Evolutionary conservation across 2,888 invertebrate species (phyloP), one percentile per base, ranked within the genome.

Genomic region (Hanleya hanleyi): DNA sequence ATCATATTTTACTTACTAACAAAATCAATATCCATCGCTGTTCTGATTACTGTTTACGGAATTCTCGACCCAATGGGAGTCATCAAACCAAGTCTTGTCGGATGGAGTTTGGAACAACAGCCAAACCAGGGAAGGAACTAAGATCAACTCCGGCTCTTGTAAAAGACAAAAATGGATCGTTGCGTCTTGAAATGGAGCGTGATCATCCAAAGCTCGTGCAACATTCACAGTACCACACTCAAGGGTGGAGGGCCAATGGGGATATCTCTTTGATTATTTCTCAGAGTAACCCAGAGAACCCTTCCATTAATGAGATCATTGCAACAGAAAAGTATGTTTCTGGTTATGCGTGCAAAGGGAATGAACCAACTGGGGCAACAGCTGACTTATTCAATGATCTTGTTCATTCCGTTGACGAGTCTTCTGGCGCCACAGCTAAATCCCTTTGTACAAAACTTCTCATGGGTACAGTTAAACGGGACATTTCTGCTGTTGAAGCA

Each of bases 141-240:
- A 37, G 81, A 68, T n/a, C 64, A 1, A 18, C 0, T 7, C 75
- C 79, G 33, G 73, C 74, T n/a, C 51, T 81, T 0, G 73, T 79
- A 7, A 76, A 64, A 49, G 82, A 82, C 38, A 77, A 69, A 70
- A 80, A 80, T 76, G 70, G 74, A 2, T 79, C 74, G 18, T 18
- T 77, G 1, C 35, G 81, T 33, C 61, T 81, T 36, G 81, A 82
- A 76, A 82, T 82, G 81, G 22, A 35, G 51, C 69, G 82, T 26
- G 83, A 82, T 38, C 78, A 82, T 67, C 81, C 81, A 33, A 26
- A 38, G 12, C 18, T 82, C 7, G 80, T 81, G 1, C 81, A 82
- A 41, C 74, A 83, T 67, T 81, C 81, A 1, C 49, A 47, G 64
- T 73, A 36, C 26, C 80, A 80, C 41, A 80, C 80, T 12, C 81